A percentile compares a stretch with the other conserved stretches of the same genome.
phyloP scores from a whole-genome alignment of 2,888 invertebrate species.

The Drosophila infuscata region DNA sequence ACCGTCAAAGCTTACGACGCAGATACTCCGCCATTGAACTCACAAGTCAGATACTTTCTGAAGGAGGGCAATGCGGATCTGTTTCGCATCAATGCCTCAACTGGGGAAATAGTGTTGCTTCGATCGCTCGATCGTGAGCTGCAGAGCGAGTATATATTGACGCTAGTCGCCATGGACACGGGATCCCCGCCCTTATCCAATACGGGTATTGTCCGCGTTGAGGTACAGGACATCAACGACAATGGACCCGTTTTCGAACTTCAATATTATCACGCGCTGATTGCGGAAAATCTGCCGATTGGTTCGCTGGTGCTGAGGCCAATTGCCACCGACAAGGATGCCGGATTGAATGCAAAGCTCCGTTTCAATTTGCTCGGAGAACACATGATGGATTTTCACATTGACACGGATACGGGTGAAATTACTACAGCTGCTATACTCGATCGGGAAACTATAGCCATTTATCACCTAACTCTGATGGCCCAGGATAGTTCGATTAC shows the following conservation, averaged over 20 bases:
- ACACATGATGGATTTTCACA: constrained; percentile 91
- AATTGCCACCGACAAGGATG: constrained; percentile 92
- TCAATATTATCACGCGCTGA: constrained; percentile 91
- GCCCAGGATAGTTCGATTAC: constrained; percentile 96
- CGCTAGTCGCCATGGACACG: constrained; percentile 97
- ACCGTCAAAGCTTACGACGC: constrained; percentile 95
- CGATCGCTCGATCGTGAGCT: constrained; percentile 93
- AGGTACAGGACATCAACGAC: constrained; percentile 97
- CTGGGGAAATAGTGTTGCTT: constrained; percentile 94
- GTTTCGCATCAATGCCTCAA: constrained; percentile 96
- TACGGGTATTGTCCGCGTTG: constrained; percentile 94
- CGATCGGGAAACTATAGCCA: constrained; percentile 92
- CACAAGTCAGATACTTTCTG: constrained; percentile 95
- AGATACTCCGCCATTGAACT: constrained; percentile 95
- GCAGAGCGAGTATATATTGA: constrained; percentile 93
- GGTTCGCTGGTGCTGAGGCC: constrained; percentile 92
- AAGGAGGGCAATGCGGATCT: constrained; percentile 96
- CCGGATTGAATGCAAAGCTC: constrained; percentile 94
- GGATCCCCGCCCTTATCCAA: constrained; percentile 97
- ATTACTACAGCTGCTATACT: constrained; percentile 90
- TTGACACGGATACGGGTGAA: constrained; percentile 92
- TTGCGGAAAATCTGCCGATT: constrained; percentile 93
- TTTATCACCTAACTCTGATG: constrained; percentile 93
- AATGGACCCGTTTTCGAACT: constrained; percentile 95
- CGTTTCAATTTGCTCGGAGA: constrained; percentile 94